Evolutionary conservation across 2,888 invertebrate species (phyloP), one percentile per base, ranked within the genome.

Genomic region (Heliconius erato): DNA sequence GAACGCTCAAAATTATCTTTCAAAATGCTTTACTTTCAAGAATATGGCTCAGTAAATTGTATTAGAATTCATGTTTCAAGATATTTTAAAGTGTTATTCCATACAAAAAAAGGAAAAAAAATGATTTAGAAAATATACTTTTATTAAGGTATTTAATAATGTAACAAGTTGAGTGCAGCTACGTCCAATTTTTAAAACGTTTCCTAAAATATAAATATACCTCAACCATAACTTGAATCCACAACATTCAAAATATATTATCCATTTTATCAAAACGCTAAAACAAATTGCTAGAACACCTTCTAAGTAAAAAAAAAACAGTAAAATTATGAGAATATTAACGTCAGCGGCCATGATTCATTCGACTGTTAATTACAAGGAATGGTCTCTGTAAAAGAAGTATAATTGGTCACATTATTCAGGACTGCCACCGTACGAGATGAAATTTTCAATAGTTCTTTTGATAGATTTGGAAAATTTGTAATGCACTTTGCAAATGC

Each of bases 361-460:
- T 92, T 90, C 86, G 89, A 85, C 87, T 89, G 89, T 91, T 92
- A 92, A 92, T 92, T 85, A 82, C 79, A 81, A 84, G 84, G 85
- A 91, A 90, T 89, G 87, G 90, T 89, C 88, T 89, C 90, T 87
- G 88, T 90, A 91, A 91, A 91, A 89, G 86, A 88, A 89, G 88
- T 86, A 86, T 88, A 91, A 92, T 93, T 92, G 92, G 90, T 90
- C 90, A 87, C 87, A 90, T 88, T 90, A 90, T 88, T 91, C 89
- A 80, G 72, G 79, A 82, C 77, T 83, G 84, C 78, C 77, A n/a
- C 26, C 65, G 81, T 83, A 79, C 81, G 82, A 86, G 86, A 89
- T 88, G 88, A 87, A 87, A 88, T 88, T 87, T 80, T 85, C 84
- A 87, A 87, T 87, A 87, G 86, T 81, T 78, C 85, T 82, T 85